Conservation (phyloP, 2,113 vertebrate genomes). For the Xiphias gladius region DNA sequence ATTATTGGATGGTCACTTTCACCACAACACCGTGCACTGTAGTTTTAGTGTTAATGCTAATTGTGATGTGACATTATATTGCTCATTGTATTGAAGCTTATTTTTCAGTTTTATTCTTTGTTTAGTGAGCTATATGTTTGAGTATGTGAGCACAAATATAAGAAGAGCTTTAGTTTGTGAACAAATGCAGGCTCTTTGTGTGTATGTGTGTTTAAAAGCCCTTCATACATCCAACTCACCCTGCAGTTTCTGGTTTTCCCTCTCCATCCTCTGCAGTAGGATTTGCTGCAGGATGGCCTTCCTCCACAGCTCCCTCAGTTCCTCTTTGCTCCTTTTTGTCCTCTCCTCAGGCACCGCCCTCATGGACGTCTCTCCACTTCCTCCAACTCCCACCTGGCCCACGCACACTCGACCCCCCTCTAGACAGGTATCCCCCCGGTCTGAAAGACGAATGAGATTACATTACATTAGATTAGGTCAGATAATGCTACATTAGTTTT, state of each 20-base stretch:
- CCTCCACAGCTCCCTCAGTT: slow-evolving; percentile 94
- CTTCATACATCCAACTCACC: slow-evolving; percentile 79
- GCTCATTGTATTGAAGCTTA: not conserved
- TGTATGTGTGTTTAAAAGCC: not conserved
- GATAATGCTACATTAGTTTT: not conserved
- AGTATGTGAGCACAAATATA: not conserved
- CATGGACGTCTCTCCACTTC: slow-evolving; percentile 84
- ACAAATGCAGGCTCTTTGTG: not conserved
- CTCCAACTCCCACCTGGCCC: slow-evolving; percentile 78
- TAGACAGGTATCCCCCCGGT: slow-evolving; percentile 86
- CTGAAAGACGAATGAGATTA: slow-evolving; percentile 78
- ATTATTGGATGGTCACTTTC: not conserved
- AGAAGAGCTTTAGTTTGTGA: not conserved
- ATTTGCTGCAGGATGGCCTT: slow-evolving; percentile 98
- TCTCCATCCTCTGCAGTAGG: slow-evolving; percentile 96
- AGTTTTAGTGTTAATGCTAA: not conserved
- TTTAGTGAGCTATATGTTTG: not conserved
- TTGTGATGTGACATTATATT: not conserved
- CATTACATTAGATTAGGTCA: not conserved
- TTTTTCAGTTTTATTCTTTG: not conserved
- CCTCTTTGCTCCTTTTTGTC: slow-evolving; percentile 84
- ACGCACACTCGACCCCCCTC: slow-evolving; percentile 79
- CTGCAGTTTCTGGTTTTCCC: slow-evolving; percentile 96
- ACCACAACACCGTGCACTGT: not conserved
- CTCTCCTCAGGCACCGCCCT: slow-evolving; percentile 86